Evolutionary conservation across 2,113 vertebrate genomes (phyloP), one percentile per base, ranked within the genome.

Genomic region (Argyrosomus japonicus): DNA sequence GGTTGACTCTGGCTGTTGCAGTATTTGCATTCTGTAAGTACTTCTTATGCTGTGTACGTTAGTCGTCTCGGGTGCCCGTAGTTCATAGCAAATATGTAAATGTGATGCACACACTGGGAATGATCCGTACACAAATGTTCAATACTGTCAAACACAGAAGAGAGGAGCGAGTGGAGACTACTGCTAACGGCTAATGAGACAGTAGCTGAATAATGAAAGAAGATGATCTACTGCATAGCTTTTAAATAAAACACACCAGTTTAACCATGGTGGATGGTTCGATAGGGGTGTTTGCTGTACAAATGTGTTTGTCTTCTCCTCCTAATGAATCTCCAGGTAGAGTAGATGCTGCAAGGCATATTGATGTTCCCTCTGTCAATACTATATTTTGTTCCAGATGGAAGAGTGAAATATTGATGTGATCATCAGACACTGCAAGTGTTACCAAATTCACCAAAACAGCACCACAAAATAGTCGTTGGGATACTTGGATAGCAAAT

Each of bases 131-230:
- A 82, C 29, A 67, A 58, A 79, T 65, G 69, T 32, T 43, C 57
- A 71, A 64, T 63, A 54, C 60, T 79, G 70, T 79, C 77, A 68
- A 78, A 71, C 56, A 65, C 56, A 72, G 50, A 60, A 48, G 19
- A 53, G 47, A 65, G 51, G 54, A 63, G 43, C 47, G 14, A 32
- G 29, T 71, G 32, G 53, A 82, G 53, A 61, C 68, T 54, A 50
- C n/a, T 61, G 45, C 65, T 79, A 81, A 67, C 7, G 18, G 51
- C 6, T 77, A 87, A 88, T 87, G 61, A 87, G 71, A 79, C 29
- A 57, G 50, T 56, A 45, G 29, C 51, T 69, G 60, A 67, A 75
- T 43, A 68, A n/a, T 69, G 50, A 40, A 47, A 47, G 45, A 14
- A 47, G 45, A 47, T 14, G 45, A 47, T 47, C 45, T 47, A 47